Conservation (phyloP, 2,888 invertebrate species). For the Idaea aversata region DNA sequence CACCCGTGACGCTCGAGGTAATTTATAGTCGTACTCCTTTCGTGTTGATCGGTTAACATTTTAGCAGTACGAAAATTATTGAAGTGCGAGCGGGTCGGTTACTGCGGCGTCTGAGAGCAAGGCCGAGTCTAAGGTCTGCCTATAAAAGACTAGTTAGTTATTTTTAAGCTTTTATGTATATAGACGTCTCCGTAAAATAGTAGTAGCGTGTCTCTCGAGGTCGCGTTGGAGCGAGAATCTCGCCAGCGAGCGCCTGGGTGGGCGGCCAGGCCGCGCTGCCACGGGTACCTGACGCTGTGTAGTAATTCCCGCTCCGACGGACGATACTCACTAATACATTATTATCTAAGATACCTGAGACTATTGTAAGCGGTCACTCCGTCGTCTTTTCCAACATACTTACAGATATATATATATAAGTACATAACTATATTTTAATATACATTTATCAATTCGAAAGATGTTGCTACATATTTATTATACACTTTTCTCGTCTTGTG, state of each 20-base stretch:
- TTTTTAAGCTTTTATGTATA: slow-evolving; percentile 70
- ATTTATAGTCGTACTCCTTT: slow-evolving; percentile 76
- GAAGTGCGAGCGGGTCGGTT: slow-evolving; percentile 45
- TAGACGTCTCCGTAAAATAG: slow-evolving; percentile 55
- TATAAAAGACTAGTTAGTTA: slow-evolving; percentile 74
- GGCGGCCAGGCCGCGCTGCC: background rate
- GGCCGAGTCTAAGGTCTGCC: slow-evolving; percentile 66
- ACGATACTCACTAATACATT: too few species aligned
- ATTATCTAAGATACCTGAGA: slow-evolving; percentile 6
- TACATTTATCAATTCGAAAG: slow-evolving; percentile 63
- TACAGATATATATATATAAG: slow-evolving; percentile 28
- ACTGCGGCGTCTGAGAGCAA: slow-evolving; percentile 44
- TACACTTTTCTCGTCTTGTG: slow-evolving; percentile 60
- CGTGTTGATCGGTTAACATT: slow-evolving; percentile 73
- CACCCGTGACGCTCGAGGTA: slow-evolving; percentile 38
- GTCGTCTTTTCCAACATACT: slow-evolving; percentile 4
- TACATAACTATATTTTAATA: slow-evolving; percentile 71
- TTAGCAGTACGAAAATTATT: slow-evolving; percentile 76
- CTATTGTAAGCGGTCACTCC: slow-evolving; percentile 15
- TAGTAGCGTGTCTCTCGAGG: slow-evolving; percentile 64
- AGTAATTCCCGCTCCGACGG: background rate
- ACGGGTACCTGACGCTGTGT: background rate
- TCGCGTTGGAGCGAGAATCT: background rate
- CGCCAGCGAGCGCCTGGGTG: background rate
- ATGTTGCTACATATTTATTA: slow-evolving; percentile 64